phyloP scores from a whole-genome alignment of 2,888 invertebrate species.

The Hirtodrosophila confusa region DNA sequence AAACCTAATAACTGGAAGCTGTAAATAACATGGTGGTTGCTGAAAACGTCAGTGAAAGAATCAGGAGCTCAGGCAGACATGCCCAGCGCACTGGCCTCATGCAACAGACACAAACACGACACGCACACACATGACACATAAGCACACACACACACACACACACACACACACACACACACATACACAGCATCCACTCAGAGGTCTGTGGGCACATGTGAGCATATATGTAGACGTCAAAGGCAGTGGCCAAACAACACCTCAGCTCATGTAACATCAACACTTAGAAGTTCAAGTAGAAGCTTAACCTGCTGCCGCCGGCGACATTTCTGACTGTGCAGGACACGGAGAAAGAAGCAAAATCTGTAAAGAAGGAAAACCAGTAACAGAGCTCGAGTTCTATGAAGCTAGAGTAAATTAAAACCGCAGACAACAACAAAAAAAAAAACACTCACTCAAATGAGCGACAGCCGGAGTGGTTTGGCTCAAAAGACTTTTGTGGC shows the following conservation, averaged over 20 bases:
- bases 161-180: constrained; percentile 1
- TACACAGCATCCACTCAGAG: constrained; percentile 22
- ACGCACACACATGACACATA: constrained; percentile 1
- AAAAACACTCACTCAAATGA: constrained; percentile 48
- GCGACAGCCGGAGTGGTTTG: constrained; percentile 52
- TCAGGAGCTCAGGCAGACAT: constrained; percentile 25
- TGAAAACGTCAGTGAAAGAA: constrained; percentile 40
- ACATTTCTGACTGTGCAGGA: constrained; percentile 56
- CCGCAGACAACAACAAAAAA: constrained; percentile 48
- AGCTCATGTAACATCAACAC: constrained; percentile 77
- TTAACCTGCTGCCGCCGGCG: constrained; percentile 81
- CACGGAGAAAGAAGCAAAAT: constrained; percentile 2
- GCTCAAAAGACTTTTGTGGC: constrained; percentile 58
- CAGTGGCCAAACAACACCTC: constrained; percentile 71
- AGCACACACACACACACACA: background rate
- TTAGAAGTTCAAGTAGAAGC: constrained; percentile 82
- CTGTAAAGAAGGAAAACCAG: background rate
- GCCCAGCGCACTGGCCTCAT: constrained; percentile 4
- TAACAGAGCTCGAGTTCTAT: constrained; percentile 33
- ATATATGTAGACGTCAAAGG: constrained; percentile 67
- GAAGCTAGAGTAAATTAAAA: constrained; percentile 74
- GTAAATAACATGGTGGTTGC: constrained; percentile 47
- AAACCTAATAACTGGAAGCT: constrained; percentile 58
- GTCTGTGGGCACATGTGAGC: constrained; percentile 45
- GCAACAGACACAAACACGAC: constrained; percentile 21